Percentiles rank a stretch among this genome's conserved stretches.
Evolutionary conservation across 2,113 vertebrate species (phyloP).

Genomic region (Ellobius talpinus): DNA sequence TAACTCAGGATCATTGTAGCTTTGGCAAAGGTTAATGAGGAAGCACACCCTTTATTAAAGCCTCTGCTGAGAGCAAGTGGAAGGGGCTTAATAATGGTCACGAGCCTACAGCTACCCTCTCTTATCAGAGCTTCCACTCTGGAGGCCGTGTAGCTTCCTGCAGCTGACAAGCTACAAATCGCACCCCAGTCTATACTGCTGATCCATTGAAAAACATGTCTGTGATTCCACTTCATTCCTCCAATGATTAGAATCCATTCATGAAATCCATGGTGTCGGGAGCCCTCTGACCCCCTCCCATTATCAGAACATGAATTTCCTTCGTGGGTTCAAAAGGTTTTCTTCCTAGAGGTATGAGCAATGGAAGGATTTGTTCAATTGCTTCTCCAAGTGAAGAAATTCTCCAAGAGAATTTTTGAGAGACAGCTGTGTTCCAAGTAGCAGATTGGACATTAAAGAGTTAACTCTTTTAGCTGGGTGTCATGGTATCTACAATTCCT

Average conservation of each 20-base stretch:
- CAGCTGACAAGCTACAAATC: conserved; percentile 48
- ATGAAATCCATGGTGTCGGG: background rate
- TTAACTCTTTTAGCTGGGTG: background rate
- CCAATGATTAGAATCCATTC: background rate
- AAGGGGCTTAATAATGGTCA: conserved; percentile 64
- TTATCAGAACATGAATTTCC: background rate
- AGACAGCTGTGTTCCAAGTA: background rate
- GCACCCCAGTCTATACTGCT: background rate
- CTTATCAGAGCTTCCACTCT: conserved; percentile 37
- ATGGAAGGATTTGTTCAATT: background rate
- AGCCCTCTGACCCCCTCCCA: background rate
- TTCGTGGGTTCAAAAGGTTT: background rate
- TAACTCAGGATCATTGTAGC: conserved; percentile 29
- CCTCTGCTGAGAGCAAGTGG: conserved; percentile 65
- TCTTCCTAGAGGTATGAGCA: background rate
- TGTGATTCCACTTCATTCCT: background rate
- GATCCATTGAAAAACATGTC: conserved; percentile 2
- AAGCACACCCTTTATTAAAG: conserved; percentile 45
- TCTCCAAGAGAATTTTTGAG: background rate
- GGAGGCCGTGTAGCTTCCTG: background rate
- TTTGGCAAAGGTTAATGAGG: conserved; percentile 4
- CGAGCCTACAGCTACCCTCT: conserved; percentile 30
- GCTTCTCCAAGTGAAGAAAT: background rate
- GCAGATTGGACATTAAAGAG: background rate
- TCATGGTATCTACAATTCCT: background rate